Percentiles rank a stretch among this genome's conserved stretches.
Evolutionary conservation across 1,140 invertebrate species (phyloP).

Genomic region (Drosophila micromelanica): DNA sequence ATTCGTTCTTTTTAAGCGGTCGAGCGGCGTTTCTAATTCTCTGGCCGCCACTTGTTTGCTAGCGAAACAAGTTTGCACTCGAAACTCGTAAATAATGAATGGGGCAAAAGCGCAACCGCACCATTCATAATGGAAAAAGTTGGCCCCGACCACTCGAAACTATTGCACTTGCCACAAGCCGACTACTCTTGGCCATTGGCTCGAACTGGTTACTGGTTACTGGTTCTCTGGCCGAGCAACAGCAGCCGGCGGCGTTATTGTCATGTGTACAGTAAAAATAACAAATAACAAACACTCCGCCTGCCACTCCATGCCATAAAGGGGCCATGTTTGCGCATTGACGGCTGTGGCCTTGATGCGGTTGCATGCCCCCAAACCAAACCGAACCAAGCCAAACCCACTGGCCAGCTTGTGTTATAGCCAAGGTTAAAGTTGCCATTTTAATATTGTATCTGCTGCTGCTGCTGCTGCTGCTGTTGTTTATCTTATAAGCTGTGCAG

Average conservation of each 20-base stretch:
- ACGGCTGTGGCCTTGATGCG: conserved; percentile 71
- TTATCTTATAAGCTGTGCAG: conserved; percentile 39
- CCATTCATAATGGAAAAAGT: conserved; percentile 83
- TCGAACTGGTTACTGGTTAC: background rate
- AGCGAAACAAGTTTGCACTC: conserved; percentile 78
- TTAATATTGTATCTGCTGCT: conserved; percentile 68
- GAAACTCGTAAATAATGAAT: conserved; percentile 82
- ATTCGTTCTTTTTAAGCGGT: conserved; percentile 54
- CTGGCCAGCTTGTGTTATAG: conserved; percentile 5
- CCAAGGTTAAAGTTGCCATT: conserved; percentile 79
- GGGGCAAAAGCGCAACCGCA: conserved; percentile 78
- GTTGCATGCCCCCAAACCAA: conserved; percentile 29
- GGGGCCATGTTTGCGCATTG: conserved; percentile 32
- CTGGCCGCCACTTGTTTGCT: conserved; percentile 78
- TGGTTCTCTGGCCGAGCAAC: conserved; percentile 9
- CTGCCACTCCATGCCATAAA: conserved; percentile 49
- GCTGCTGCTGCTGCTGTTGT: conserved; percentile 51
- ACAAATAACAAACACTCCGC: conserved; percentile 75
- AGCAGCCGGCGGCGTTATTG: conserved; percentile 68
- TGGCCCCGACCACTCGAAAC: conserved; percentile 68
- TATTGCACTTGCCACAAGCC: conserved; percentile 69
- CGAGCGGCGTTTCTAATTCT: conserved; percentile 74
- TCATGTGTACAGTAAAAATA: conserved; percentile 82
- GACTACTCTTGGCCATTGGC: conserved; percentile 1
- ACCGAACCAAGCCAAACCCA: background rate